These are phyloP conservation scores for Eueides isabella DNA, from an alignment of 1,140 invertebrate genomes.

Conservation along the genomic window DNA sequence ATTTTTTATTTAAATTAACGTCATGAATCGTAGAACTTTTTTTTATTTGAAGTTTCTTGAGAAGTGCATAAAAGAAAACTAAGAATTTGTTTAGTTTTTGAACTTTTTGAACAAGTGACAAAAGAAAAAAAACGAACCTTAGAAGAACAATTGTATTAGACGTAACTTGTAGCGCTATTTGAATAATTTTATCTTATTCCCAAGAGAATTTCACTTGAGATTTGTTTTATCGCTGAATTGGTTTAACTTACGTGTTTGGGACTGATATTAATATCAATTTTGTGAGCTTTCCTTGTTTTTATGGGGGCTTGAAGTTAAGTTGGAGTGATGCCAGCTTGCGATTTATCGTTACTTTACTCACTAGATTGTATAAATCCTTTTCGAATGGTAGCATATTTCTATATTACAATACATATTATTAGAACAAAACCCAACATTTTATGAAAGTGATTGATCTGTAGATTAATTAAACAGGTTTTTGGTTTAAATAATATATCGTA, in stretches of 20 bases:
- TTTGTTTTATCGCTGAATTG: slow-evolving; percentile 15
- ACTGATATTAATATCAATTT: slow-evolving; percentile 32
- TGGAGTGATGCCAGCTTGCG: slow-evolving; percentile 20
- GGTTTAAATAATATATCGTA: neutral
- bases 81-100: too few species aligned
- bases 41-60: too few species aligned
- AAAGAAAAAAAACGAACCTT: neutral
- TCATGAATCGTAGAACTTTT: too few species aligned
- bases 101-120: neutral
- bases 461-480: neutral
- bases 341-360: slow-evolving; percentile 23
- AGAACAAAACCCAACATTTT: neutral
- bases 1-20: too few species aligned
- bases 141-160: neutral
- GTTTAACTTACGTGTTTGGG: slow-evolving; percentile 21
- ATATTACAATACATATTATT: neutral
- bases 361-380: neutral
- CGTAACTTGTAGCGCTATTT: neutral
- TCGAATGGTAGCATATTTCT: neutral
- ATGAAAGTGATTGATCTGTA: neutral
- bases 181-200: slow-evolving; percentile 3
- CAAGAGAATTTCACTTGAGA: slow-evolving; percentile 4
- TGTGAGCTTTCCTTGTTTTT: slow-evolving; percentile 23
- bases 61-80: too few species aligned
- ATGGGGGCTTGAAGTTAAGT: slow-evolving; percentile 11